These are phyloP conservation scores for Odontocerum albicorne DNA, from an alignment of 2,888 invertebrate genomes.

Conservation along the genomic window DNA sequence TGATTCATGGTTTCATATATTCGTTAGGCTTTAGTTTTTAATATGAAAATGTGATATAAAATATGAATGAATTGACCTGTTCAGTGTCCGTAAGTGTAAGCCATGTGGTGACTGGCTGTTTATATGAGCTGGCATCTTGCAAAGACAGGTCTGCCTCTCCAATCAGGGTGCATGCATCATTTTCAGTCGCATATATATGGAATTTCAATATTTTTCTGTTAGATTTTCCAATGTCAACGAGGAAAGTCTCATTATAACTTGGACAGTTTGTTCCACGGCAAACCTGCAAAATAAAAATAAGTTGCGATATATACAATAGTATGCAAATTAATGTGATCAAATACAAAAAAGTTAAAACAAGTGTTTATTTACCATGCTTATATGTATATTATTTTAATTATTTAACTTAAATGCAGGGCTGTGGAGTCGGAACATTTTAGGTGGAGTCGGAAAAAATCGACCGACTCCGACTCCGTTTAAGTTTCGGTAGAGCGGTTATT, in stretches of 20 bases:
- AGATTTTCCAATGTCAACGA: constrained; percentile 65
- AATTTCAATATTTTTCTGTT: constrained; percentile 64
- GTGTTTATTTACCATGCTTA: too few relatives aligned
- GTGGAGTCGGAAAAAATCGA: too few relatives aligned
- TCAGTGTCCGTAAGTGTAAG: constrained; percentile 73
- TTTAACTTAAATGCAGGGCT: too few relatives aligned
- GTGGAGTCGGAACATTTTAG: too few relatives aligned
- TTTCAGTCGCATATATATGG: constrained; percentile 67
- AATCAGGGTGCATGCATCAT: constrained; percentile 63
- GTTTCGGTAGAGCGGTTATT: too few relatives aligned
- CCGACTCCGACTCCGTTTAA: too few relatives aligned
- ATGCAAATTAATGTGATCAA: too few relatives aligned
- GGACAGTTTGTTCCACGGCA: constrained; percentile 70
- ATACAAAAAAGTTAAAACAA: too few relatives aligned
- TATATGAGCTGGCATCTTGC: constrained; percentile 59
- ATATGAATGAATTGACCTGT: constrained; percentile 50
- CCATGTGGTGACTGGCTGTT: constrained; percentile 76
- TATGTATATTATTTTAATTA: too few relatives aligned
- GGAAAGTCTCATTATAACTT: constrained; percentile 76
- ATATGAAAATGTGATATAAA: background rate
- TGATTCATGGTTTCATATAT: too few relatives aligned
- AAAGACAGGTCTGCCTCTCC: constrained; percentile 71
- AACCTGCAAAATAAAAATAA: constrained; percentile 47
- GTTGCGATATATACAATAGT: background rate
- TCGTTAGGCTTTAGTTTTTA: background rate